These are phyloP conservation scores for Hyla sarda DNA, from an alignment of 2,113 vertebrate species.

Conservation along the genomic window DNA sequence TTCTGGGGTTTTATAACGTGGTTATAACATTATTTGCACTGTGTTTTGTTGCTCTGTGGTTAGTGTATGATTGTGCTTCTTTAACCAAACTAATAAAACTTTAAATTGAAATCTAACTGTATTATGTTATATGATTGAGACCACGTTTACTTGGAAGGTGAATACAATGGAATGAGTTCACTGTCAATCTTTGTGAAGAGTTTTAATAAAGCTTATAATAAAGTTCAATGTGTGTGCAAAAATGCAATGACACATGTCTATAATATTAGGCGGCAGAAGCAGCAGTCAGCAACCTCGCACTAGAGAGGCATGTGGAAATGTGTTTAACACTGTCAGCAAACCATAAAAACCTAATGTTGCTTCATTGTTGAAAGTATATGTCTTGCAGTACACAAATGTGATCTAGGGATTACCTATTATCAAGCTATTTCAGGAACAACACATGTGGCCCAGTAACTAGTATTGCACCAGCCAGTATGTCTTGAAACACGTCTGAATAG, in stretches of 20 bases:
- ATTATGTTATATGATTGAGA: slow-evolving; percentile 38
- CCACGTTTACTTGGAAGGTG: slow-evolving; percentile 18
- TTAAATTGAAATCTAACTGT: slow-evolving; percentile 38
- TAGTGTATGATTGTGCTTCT: slow-evolving; percentile 16
- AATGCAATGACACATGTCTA: background rate
- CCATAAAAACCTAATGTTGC: background rate
- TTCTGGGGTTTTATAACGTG: slow-evolving; percentile 35
- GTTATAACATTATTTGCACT: slow-evolving; percentile 16
- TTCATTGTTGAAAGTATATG: background rate
- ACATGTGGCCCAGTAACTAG: background rate
- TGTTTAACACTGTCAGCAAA: background rate
- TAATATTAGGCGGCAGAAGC: background rate
- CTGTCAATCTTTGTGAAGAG: background rate
- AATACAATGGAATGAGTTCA: background rate
- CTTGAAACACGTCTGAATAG: too few relatives aligned
- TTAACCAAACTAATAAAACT: slow-evolving; percentile 37
- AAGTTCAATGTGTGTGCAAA: background rate
- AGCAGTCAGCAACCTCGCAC: background rate
- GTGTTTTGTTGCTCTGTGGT: slow-evolving; percentile 20
- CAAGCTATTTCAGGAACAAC: too few relatives aligned
- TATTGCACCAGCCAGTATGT: background rate
- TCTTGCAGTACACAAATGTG: background rate
- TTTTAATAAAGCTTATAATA: background rate
- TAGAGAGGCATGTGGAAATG: background rate
- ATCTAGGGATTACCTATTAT: background rate